Evolutionary conservation across 2,113 vertebrate genomes (phyloP), one percentile per base, ranked within the genome.

Genomic region (Pampusana beccarii): DNA sequence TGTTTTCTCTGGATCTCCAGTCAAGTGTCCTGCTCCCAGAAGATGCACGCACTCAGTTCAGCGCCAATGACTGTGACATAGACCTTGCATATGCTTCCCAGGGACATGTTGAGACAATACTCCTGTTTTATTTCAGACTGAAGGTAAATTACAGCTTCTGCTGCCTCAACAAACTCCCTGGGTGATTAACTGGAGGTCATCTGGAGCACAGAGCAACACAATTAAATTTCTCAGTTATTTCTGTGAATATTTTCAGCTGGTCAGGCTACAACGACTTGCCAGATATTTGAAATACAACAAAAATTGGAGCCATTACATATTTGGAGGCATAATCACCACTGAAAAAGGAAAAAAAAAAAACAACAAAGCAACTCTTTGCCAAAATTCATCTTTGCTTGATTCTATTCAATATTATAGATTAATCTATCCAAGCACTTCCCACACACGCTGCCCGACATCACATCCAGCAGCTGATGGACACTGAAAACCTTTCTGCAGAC

Each of bases 171-270:
- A 94, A 64, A 75, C 24, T 84, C 80, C 57, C 86, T 65, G 61
- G 38, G 34, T 88, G 69, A 93, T 95, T 88, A 94, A 78, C 38
- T 71, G 36, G 69, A 95, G 70, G 80, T 90, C 56, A 81, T 33
- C 72, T 65, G 73, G 21, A 81, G 25, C 69, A 31, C 40, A 71
- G 80, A 91, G 79, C 42, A 86, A 73, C 16, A 46, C 79, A 86
- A 61, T 72, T 69, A 50, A 38, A 65, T 40, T 69, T 60, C 34
- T 64, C 60, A 42, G 12, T 82, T 80, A 78, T 86, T 93, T 80
- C 60, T 83, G 60, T 72, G 48, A 95, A 53, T 74, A 57, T 84
- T 95, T 95, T 86, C 92, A 86, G 83, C 86, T 72, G 60, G 62
- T 72, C 15, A 75, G 36, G 72, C 65, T 86, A 67, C 78, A 88